These are phyloP conservation scores for Toxotes lorentzi DNA, from an alignment of 2,797 vertebrate species.

Conservation along the genomic window DNA sequence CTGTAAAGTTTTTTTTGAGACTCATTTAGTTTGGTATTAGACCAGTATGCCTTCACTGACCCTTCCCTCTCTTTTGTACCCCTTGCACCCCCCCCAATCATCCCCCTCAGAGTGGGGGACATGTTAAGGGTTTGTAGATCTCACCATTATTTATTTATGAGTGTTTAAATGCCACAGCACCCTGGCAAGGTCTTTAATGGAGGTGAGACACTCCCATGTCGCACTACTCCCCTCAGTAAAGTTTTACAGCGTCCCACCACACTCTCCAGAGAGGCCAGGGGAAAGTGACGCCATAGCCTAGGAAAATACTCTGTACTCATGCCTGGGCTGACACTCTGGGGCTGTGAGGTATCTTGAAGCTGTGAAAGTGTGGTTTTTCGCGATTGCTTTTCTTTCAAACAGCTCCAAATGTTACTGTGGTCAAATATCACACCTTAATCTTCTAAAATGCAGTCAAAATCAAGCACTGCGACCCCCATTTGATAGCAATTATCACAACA, in stretches of 20 bases:
- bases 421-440: conserved; percentile 44
- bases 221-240: conserved; percentile 82
- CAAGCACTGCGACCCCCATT: conserved; percentile 19
- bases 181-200: conserved; percentile 82
- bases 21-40: conserved; percentile 71
- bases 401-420: conserved; percentile 32
- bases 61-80: conserved; percentile 52
- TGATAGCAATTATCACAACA: conserved; percentile 48
- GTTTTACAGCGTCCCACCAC: conserved; percentile 83
- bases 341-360: conserved; percentile 58
- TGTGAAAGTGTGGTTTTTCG: conserved; percentile 62
- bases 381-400: conserved; percentile 52
- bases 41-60: conserved; percentile 60
- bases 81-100: conserved; percentile 36
- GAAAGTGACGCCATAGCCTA: conserved; percentile 80
- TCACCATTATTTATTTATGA: conserved; percentile 78
- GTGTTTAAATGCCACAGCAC: conserved; percentile 80
- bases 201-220: conserved; percentile 84
- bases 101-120: conserved; percentile 52
- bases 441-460: conserved; percentile 41
- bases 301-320: conserved; percentile 79
- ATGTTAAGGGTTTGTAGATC: conserved; percentile 71
- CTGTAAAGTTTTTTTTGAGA: conserved; percentile 73
- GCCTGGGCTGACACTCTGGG: conserved; percentile 65
- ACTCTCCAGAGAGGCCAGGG: conserved; percentile 76